A percentile compares a stretch with the other conserved stretches of the same genome.
These are phyloP conservation scores for Pseudomyrmex gracilis DNA, from an alignment of 1,140 invertebrate species.

Conservation along the genomic window DNA sequence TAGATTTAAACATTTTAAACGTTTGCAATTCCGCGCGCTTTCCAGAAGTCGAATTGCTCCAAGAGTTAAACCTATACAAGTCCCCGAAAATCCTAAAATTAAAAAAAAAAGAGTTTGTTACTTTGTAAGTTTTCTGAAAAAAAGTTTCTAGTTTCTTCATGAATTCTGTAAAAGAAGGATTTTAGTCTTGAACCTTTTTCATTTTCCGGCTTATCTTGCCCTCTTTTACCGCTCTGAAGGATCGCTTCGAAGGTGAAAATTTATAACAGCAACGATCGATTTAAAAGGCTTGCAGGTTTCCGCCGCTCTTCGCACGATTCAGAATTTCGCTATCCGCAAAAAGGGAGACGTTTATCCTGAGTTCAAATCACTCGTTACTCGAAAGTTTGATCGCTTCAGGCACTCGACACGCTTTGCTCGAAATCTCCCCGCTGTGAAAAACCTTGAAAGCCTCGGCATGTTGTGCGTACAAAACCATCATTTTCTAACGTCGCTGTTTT, in stretches of 20 bases:
- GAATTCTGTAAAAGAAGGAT: neutral
- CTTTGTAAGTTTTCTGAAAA: neutral
- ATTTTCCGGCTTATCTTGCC: neutral
- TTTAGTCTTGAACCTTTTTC: neutral
- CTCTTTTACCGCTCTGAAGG: neutral
- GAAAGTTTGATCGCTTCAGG: constrained; percentile 39
- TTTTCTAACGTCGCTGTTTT: constrained; percentile 12
- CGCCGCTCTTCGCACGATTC: neutral
- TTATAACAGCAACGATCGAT: constrained; percentile 32
- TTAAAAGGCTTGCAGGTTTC: neutral
- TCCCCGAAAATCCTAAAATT: no score
- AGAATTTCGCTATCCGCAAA: neutral
- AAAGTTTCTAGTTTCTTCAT: neutral
- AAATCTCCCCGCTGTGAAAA: neutral
- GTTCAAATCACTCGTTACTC: constrained; percentile 23
- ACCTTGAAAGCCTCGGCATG: neutral
- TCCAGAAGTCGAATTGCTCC: no score
- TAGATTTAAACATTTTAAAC: no score
- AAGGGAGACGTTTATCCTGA: neutral
- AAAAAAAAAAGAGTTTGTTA: neutral
- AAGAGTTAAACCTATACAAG: no score
- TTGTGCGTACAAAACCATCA: constrained; percentile 23
- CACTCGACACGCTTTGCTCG: neutral
- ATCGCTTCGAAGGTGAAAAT: constrained; percentile 15
- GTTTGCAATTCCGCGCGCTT: no score